Base-by-base conservation (phyloP, 2,113 vertebrate genomes). In the Falco punctatus region DNA sequence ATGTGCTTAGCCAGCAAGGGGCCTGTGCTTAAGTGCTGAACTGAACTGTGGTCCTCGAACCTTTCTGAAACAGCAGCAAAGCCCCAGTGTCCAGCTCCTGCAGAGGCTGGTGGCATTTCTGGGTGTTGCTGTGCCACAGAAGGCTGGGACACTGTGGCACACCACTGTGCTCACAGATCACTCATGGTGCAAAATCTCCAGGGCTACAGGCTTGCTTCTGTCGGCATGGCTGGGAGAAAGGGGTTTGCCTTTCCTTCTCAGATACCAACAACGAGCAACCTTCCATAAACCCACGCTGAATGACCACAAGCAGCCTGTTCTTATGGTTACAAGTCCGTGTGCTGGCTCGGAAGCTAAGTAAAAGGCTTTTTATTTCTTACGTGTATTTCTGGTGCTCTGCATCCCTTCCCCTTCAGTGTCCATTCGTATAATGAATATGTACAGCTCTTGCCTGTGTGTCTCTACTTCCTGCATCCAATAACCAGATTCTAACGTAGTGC, bases 281-380 rank as follows among this genome's bases (percentile, higher is more conserved):
- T 15, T 15, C 6, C 17, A 6, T 1, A 28, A 52, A 38, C 35
- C 79, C 24, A 32, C 19, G 42, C 77, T 64, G 51, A 38, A 2
- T 13, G 35, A 16, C 40, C 33, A 22, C 2, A 17, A 58, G 17
- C 8, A 22, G 8, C 79, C 48, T 10, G 1, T 27, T 16, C 28
- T 23, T 8, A 1, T 0, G 28, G 52, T 15, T 30, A 24, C n/a
- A 27, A 16, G 4, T 3, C 83, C 0, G 0, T 4, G 51, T 12
- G 3, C 30, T 38, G 73, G 30, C 35, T 38, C 2, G 24, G 32
- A 20, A 12, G 15, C 7, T 5, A 30, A 52, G 13, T 10, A 32
- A 49, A 48, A 72, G 71, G 42, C 8, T 52, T 86, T 67, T 44
- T n/a, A 4, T 38, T 49, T 22, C 38, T 80, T 24, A 26, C 0